These are phyloP conservation scores for Scolanthus callimorphus DNA, from an alignment of 92 coral and sea anemone genomes.

Conservation along the genomic window DNA sequence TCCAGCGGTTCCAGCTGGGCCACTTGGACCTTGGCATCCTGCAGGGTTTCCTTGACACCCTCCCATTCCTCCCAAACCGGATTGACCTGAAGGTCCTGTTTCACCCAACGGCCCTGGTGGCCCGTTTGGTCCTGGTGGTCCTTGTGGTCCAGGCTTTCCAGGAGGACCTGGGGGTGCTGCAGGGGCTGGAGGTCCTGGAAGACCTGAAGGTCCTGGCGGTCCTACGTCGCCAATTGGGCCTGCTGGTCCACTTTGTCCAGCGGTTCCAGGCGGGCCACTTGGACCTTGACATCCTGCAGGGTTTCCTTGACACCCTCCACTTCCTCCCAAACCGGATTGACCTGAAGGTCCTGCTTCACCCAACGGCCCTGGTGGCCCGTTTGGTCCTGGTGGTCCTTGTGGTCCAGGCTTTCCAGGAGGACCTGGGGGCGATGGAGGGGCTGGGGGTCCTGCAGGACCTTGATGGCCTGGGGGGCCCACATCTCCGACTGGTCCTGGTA, in stretches of 20 bases:
- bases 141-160: constrained; percentile 88
- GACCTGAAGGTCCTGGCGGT: constrained; percentile 75
- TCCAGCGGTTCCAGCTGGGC: constrained; percentile 4
- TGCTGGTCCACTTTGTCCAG: constrained; percentile 65
- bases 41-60: constrained; percentile 27
- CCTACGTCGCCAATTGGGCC: constrained; percentile 58
- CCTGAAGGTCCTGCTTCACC: constrained; percentile 81
- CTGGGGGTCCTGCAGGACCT: constrained; percentile 52
- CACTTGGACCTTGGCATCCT: constrained; percentile 24
- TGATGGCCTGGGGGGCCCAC: constrained; percentile 53
- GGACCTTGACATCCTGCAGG: constrained; percentile 82
- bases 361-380: constrained; percentile 83
- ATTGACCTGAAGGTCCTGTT: constrained; percentile 45
- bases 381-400: constrained; percentile 85
- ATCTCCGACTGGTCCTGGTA: constrained; percentile 29
- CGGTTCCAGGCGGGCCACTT: constrained; percentile 64
- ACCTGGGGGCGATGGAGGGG: constrained; percentile 64
- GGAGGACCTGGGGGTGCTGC: constrained; percentile 71
- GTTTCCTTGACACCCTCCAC: constrained; percentile 49
- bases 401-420: constrained; percentile 74
- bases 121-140: constrained; percentile 88
- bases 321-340: constrained; percentile 53
- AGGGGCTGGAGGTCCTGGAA: constrained; percentile 71
- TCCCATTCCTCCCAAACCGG: neutral
- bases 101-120: constrained; percentile 79